A percentile compares a stretch with the other conserved stretches of the same genome.
Evolutionary conservation across 2,113 vertebrate species (phyloP).

Genomic region (Caracal caracal): DNA sequence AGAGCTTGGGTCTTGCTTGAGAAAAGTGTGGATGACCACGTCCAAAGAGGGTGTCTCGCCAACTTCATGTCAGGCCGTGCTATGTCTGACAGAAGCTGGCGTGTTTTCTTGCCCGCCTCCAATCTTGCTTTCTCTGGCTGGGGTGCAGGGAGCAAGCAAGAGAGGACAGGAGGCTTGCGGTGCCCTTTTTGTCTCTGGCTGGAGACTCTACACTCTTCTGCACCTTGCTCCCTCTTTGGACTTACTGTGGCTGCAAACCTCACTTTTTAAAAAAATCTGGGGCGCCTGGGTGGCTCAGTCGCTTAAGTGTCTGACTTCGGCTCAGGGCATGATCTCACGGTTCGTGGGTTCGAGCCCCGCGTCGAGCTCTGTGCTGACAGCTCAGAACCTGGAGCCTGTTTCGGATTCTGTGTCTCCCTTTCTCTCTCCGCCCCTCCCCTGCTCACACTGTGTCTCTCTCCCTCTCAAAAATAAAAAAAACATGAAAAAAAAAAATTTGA

Average conservation of each 20-base stretch:
- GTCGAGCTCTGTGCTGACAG: background rate
- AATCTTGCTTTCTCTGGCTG: background rate
- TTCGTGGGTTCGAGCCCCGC: background rate
- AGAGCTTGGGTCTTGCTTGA: background rate
- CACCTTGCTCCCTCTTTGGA: background rate
- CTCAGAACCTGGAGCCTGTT: background rate
- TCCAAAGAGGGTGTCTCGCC: background rate
- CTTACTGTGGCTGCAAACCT: fast-evolving
- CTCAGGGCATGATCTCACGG: background rate
- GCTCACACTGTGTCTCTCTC: background rate
- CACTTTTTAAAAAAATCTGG: background rate
- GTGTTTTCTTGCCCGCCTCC: no score
- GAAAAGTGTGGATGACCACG: background rate
- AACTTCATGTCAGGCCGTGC: fast-evolving
- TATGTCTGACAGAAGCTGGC: fast-evolving
- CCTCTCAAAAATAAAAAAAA: background rate
- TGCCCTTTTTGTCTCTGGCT: background rate
- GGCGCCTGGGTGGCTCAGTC: background rate
- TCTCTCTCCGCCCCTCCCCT: background rate
- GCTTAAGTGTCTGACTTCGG: background rate
- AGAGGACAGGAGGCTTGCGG: background rate
- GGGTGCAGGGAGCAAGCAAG: background rate
- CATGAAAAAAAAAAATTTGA: background rate
- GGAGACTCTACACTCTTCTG: background rate
- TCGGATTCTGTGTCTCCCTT: background rate